Evolutionary conservation across 1,140 invertebrate species (phyloP), one percentile per base, ranked within the genome.

Genomic region (Steinernema feltiae): DNA sequence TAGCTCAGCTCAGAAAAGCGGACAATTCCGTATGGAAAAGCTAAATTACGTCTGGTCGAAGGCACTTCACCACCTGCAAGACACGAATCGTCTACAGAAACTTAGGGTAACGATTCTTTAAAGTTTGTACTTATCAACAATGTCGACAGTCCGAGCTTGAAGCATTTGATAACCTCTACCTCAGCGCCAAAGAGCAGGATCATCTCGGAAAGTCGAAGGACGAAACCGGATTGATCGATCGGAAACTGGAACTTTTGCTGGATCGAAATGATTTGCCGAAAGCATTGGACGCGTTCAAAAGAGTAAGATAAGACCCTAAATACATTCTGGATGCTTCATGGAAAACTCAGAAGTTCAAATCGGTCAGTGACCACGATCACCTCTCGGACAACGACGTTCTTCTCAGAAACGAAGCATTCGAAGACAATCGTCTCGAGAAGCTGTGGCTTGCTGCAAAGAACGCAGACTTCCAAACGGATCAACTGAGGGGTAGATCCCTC

Each of bases 21-120:
- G 53, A 15, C 12, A 3, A 3, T 63, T 63, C 53, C 53, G 53
- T 21, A 63, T 63, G 53, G 53, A 63, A 63, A 63, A 63, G 24
- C 53, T 63, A 7, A 63, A 63, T 27, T 63, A 63, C 53, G 53
- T 63, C 24, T 63, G 53, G 53, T 63, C 53, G 15, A 63, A 63
- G 53, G 53, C 53, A 3, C 3, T 63, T 3, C 53, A 63, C 12
- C 53, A 63, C 53, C 24, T 63, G 53, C 53, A 63, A 27, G 53
- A 63, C 24, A 63, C 53, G 24, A 3, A 3, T 15, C 53, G 53
- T 27, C 15, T 7, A 3, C 7, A 63, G 3, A 63, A 63, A 63
- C 24, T 63, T 12, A 63, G 7, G 53, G 53, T 63, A 63, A 63
- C 12, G 53, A 7, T 27, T 41, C 18, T 41, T 41, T 41, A 41